Base-by-base conservation (phyloP, 2,113 vertebrate genomes). In the Toxotes jaculatrix region DNA sequence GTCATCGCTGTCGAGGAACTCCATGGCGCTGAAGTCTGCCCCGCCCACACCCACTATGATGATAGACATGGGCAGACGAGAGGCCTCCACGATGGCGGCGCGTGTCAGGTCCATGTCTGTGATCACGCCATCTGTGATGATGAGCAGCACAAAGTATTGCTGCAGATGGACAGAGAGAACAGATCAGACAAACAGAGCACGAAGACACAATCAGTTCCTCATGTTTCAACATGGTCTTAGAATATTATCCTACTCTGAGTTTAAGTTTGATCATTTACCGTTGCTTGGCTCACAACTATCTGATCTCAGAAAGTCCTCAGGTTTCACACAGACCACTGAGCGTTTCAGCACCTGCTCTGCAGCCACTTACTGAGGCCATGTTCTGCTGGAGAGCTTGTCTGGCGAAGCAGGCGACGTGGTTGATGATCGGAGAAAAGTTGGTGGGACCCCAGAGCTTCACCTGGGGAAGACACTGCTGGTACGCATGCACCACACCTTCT, bases 101-200 rank as follows among this genome's bases (percentile, higher is more conserved):
- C 96, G 94, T 0, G 98, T 99, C 82, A 97, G 93, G 61, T 99
- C 96, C 43, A 99, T 96, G 94, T 99, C 98, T 17, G 97, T 99
- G 95, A 99, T 99, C 62, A 99, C 97, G 6, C 98, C 97, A 53
- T 99, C 98, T 0, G 98, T 99, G 93, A 99, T 97, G 79, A 99
- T 99, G 71, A 99, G 93, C 8, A 99, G 97, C 3, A 99, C 94
- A 65, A 93, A 98, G 89, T 99, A 99, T 96, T 99, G 96, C 98
- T 99, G 93, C 73, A 56, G 45, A 55, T 12, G 17, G 7, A 65
- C 4, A 49, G 38, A 74, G 38, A 74, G 32, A 43, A 56, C 0
- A 10, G 2, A 63, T 55, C 1, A n/a, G 49, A 49, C 38, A 51
- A 17, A 31, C 31, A 40, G 34, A 36, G 2, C 11, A 43, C 11